phyloP scores from a whole-genome alignment of 2,797 vertebrate genomes.

The Orestias chungarensis region DNA sequence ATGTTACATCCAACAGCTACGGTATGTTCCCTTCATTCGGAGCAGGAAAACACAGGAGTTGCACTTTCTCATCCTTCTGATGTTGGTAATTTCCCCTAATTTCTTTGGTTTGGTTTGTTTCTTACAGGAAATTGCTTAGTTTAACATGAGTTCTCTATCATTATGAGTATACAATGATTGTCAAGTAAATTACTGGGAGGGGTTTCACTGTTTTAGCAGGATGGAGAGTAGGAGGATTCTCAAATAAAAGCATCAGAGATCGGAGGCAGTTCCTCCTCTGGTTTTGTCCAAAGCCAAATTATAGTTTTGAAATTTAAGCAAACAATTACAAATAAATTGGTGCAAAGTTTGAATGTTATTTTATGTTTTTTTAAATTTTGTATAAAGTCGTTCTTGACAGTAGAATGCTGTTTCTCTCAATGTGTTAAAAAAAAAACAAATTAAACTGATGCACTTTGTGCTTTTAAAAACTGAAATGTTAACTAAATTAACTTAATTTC shows the following conservation, averaged over 20 bases:
- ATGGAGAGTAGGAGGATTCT: not conserved
- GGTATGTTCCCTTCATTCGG: constrained; percentile 17
- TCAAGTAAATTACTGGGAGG: constrained; percentile 11
- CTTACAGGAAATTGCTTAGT: not conserved
- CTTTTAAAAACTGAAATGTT: too few species aligned
- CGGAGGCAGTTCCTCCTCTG: not conserved
- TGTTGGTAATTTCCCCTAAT: constrained; percentile 17
- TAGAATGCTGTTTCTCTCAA: not conserved
- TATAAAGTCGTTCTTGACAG: not conserved
- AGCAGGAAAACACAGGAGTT: not conserved
- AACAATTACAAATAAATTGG: not conserved
- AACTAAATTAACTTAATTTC: too few species aligned
- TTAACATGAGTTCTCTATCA: not conserved
- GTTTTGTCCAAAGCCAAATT: not conserved
- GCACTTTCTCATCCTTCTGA: not conserved
- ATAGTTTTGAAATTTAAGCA: too few species aligned
- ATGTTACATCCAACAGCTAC: not conserved
- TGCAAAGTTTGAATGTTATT: not conserved
- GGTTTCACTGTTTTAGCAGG: not conserved
- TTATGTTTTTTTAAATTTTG: not conserved
- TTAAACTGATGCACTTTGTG: too few species aligned
- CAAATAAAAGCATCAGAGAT: not conserved
- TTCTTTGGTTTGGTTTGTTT: constrained; percentile 25
- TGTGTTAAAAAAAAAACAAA: not conserved
- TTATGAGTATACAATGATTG: constrained; percentile 15